These are phyloP conservation scores for Parascotia fuliginaria DNA, from an alignment of 2,888 invertebrate species.

Conservation along the genomic window DNA sequence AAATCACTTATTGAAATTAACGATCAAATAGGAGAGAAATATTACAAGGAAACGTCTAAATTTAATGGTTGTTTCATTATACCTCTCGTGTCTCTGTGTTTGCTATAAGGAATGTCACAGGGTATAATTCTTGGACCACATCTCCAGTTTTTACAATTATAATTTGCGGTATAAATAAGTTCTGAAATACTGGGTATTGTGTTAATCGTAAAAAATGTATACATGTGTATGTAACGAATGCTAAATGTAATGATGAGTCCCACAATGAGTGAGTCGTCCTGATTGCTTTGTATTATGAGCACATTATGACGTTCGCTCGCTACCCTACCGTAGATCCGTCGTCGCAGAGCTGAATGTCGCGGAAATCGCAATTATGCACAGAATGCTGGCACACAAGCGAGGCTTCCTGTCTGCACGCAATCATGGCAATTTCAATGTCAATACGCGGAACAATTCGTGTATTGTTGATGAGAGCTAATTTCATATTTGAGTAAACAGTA, in stretches of 20 bases:
- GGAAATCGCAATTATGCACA: conserved; percentile 32
- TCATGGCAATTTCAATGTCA: conserved; percentile 15
- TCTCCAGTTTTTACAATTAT: too few species aligned
- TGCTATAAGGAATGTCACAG: too few species aligned
- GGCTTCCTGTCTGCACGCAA: conserved; percentile 28
- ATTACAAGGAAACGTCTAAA: too few species aligned
- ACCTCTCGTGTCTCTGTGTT: too few species aligned
- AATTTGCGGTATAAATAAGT: too few species aligned
- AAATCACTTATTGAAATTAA: too few species aligned
- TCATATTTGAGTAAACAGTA: conserved; percentile 1
- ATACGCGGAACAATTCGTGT: conserved; percentile 7
- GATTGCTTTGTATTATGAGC: conserved; percentile 3
- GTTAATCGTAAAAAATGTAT: not conserved
- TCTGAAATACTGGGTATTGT: too few species aligned
- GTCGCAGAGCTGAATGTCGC: conserved; percentile 4
- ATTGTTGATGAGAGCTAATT: not conserved
- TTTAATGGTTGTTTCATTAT: too few species aligned
- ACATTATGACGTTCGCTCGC: not conserved
- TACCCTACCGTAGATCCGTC: conserved; percentile 30
- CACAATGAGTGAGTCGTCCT: not conserved
- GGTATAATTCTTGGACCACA: too few species aligned
- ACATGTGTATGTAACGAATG: not conserved
- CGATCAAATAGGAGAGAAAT: too few species aligned
- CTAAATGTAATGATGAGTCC: conserved; percentile 4
- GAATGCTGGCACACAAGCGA: conserved; percentile 22